These are phyloP conservation scores for Spodoptera picta DNA, from an alignment of 2,888 invertebrate genomes.

Conservation along the genomic window DNA sequence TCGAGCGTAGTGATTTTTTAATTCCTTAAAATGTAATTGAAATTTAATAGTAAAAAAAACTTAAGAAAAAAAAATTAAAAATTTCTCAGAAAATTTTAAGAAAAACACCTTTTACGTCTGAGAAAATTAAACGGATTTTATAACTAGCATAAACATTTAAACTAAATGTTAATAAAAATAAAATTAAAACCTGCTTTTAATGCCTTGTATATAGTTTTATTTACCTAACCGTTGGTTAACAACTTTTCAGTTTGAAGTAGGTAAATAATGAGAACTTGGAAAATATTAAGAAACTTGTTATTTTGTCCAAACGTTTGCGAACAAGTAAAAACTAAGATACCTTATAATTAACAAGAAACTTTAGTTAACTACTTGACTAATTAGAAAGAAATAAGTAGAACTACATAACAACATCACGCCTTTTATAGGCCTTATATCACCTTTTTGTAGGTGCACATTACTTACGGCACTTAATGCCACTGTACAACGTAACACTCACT, in stretches of 20 bases:
- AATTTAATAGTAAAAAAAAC: background rate
- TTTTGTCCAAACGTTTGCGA: conserved; percentile 15
- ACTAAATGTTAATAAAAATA: background rate
- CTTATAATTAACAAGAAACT: too few relatives aligned
- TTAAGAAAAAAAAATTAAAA: background rate
- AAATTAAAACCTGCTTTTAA: background rate
- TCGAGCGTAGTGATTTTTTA: too few relatives aligned
- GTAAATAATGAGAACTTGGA: conserved; percentile 11
- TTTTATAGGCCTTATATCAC: too few relatives aligned
- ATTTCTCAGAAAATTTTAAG: background rate
- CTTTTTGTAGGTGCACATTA: too few relatives aligned
- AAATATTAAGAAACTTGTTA: conserved; percentile 23
- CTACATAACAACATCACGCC: too few relatives aligned
- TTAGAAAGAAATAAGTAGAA: too few relatives aligned
- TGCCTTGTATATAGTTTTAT: conserved; percentile 5
- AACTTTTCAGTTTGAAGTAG: conserved; percentile 16
- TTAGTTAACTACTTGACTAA: too few relatives aligned
- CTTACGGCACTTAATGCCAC: too few relatives aligned
- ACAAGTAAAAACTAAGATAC: too few relatives aligned
- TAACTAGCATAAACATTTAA: conserved; percentile 2
- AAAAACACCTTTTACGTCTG: too few relatives aligned
- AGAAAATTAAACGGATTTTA: conserved; percentile 7
- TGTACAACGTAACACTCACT: too few relatives aligned
- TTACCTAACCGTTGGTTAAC: conserved; percentile 8
- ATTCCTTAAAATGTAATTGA: too few relatives aligned